Base-by-base conservation (phyloP, 2,797 vertebrate genomes). In the Oophaga sylvatica region DNA sequence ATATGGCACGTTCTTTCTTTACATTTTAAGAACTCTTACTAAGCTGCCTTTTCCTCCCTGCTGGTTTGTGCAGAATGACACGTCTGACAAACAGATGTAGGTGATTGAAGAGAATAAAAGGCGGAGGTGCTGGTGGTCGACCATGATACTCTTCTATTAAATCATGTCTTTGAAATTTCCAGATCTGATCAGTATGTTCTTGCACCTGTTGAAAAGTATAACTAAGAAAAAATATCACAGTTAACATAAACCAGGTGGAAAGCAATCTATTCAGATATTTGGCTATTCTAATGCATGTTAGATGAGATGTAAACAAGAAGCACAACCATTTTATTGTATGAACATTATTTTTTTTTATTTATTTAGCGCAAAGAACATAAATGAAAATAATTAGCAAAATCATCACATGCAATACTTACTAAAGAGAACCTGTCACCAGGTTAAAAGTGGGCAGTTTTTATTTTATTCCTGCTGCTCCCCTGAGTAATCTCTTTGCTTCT, bases 121-220 rank as follows among this genome's bases (percentile, higher is more conserved):
- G 98, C 0, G 98, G 97, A 0, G 98, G 98, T 0, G 95, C 95
- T 0, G 96, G 92, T 0, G 98, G 98, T 0, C 97, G 95, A 78
- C 96, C 92, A 3, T 99, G 95, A 91, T 99, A 99, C 87, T 99
- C 98, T 91, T 97, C 95, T 0, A 99, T 99, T 71, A 99, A 93
- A 91, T 97, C 94, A 0, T 98, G 98, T 48, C 98, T 93, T 92
- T 99, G 98, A 92, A 99, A 99, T 94, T 98, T 99, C 98, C 98
- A 99, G 91, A 99, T 97, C 84, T 94, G 95, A 93, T 99, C 98
- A 0, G 97, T 99, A 94, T 98, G 97, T 88, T 97, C 96, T 91
- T 99, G 98, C 0, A 99, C 96, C 91, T 97, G 95, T 94, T 98
- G 95, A 92, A 99, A 99, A 0, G 98, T 99, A 90, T 97, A 99